Base-by-base conservation (phyloP, 2,113 vertebrate species). In the Coturnix japonica region DNA sequence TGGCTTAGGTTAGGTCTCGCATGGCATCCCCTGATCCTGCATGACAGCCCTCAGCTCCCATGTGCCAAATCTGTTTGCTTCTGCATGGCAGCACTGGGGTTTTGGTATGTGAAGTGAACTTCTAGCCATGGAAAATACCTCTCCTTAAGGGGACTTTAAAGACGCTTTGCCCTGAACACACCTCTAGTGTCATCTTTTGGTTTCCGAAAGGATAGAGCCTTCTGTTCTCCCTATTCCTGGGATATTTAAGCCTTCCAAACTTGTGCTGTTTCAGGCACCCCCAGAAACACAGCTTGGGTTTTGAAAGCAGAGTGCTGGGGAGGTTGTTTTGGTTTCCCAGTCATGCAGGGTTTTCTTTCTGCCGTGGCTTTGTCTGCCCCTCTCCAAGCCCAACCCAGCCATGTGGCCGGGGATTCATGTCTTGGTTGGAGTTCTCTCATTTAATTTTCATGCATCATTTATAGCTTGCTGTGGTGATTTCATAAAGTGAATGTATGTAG, bases 371-470 rank as follows among this genome's bases (percentile, higher is more conserved):
- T 95, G 90, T 95, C 88, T 95, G 85, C 69, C 82, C 87, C 90
- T 94, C 71, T 69, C 72, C 0, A 1, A 49, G 49, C 80, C 78
- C 37, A 5, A 26, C 73, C 49, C 35, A 2, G 75, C 89, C 91
- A 67, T 95, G 95, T 89, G 93, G 90, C 67, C 18, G 0, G 78
- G 81, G 93, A 95, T 92, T 95, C 91, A 57, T 93, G 94, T 78
- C 91, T 94, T 94, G 81, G 78, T 94, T 96, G 89, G 95, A 91
- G 92, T 89, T 91, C 94, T 95, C 92, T 96, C 95, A 95, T 96
- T 93, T 96, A 96, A 94, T 96, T 96, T 96, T 95, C 96, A 96
- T 96, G 95, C 96, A 96, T 93, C 95, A 96, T 95, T 96, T 94
- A 95, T 95, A 82, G 94, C 94, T 96, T 82, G 83, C 94, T 92